A percentile compares a stretch with the other conserved stretches of the same genome.
phyloP scores from a whole-genome alignment of 2,113 vertebrate genomes.

The Pelecanoides urinatrix region DNA sequence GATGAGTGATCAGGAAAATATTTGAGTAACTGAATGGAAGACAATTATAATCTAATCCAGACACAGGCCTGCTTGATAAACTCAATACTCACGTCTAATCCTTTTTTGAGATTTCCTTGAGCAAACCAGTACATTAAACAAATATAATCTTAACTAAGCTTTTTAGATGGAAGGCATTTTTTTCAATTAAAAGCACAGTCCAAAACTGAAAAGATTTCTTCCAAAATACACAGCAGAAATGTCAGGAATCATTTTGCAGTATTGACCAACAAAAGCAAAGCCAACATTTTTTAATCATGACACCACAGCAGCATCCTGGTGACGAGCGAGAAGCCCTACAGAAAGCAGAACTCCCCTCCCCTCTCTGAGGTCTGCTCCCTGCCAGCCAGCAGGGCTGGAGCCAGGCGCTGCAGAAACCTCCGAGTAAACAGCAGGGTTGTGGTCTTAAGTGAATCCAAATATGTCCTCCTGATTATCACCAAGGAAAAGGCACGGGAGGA shows the following conservation, averaged over 20 bases:
- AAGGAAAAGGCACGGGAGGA: background rate
- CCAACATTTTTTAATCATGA: slow-evolving; percentile 53
- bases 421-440: background rate
- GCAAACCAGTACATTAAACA: background rate
- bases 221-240: background rate
- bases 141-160: slow-evolving; percentile 4
- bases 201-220: background rate
- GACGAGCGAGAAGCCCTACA: background rate
- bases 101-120: background rate
- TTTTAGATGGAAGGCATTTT: background rate
- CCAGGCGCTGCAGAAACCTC: background rate
- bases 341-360: background rate
- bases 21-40: slow-evolving; percentile 37
- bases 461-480: background rate
- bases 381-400: background rate
- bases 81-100: background rate
- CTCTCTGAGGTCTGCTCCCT: background rate
- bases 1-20: slow-evolving; percentile 58
- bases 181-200: background rate
- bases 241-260: slow-evolving; percentile 8
- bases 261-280: slow-evolving; percentile 26
- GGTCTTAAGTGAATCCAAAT: background rate
- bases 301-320: background rate
- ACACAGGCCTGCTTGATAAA: slow-evolving; percentile 28
- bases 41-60: slow-evolving; percentile 47